Base-by-base conservation (phyloP, 2,888 invertebrate species). In the Polydrusus pterygomalis region DNA sequence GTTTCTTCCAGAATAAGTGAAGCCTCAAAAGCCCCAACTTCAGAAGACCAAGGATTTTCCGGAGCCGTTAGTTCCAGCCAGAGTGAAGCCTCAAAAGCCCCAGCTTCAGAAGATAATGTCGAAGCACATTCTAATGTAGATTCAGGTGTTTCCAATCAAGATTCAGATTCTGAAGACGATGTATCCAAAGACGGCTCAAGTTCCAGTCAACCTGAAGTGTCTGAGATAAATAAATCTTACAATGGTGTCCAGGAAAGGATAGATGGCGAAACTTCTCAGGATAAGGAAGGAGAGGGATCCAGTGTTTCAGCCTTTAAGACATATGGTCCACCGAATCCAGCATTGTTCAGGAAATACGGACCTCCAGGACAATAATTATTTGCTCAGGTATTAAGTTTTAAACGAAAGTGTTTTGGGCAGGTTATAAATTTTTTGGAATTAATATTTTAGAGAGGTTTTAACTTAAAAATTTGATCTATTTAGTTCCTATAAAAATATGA, bases 321-420 rank as follows among this genome's bases (percentile, higher is more conserved):
- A 2, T 60, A 60, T 13, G 38, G 58, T 10, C 40, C 58, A 18
- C 58, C 58, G 3, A 54, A 25, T 18, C 49, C 49, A 17, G 1
- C 49, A n/a, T 18, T 18, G 20, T 60, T 60, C 8, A 38, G 34
- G 17, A 60, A 13, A n/a, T 60, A 60, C 38, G 58, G 58, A n/a
- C 38, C 58, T 38, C 58, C 58, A 38, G 25, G 11, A 5, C 17
- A 7, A 17, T 60, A 60, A 18, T n/a, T n/a, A 18, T 15, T 56
- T 25, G 13, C 2, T 9, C 38, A 60, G 58, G 58, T 60, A 60
- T 58, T 38, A 60, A 18, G 2, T 60, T 60, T 38, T 38, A 30
- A 34, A 56, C 34, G 8, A n/a, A 43, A 43, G 34, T 43, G 13
- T 43, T 43, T n/a, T 40, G 40, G 11, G 40, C 8, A 1, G 11